Evolutionary conservation across 2,888 invertebrate species (phyloP).

Genomic region (Cosmorhoe ocellata): DNA sequence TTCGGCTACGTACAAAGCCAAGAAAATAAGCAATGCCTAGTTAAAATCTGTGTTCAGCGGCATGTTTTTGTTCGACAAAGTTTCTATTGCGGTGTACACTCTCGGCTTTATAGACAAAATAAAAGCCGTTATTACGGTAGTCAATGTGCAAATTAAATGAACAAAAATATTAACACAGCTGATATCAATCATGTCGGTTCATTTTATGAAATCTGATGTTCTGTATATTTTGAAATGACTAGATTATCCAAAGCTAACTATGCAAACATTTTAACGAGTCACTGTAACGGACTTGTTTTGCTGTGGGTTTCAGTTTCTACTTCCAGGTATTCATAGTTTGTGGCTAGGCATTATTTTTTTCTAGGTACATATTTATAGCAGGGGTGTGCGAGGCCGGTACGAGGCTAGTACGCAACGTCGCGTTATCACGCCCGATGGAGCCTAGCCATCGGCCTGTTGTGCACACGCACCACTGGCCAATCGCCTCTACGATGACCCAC

Average conservation of each 20-base stretch:
- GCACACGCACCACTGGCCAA: constrained; percentile 68
- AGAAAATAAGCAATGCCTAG: constrained; percentile 61
- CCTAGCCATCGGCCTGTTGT: constrained; percentile 39
- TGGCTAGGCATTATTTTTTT: constrained; percentile 1
- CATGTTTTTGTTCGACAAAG: constrained; percentile 38
- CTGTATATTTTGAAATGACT: constrained; percentile 5
- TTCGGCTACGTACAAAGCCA: constrained; percentile 41
- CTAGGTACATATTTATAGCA: constrained; percentile 29
- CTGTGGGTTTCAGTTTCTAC: not conserved
- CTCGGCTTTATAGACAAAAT: constrained; percentile 17
- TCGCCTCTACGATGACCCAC: constrained; percentile 47
- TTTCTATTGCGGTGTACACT: constrained; percentile 10
- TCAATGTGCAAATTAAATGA: constrained; percentile 14
- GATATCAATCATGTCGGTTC: constrained; percentile 20
- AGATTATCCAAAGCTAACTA: not conserved
- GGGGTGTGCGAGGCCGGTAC: constrained; percentile 25
- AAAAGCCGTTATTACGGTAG: constrained; percentile 4
- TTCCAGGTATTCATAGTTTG: not conserved
- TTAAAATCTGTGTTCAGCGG: constrained; percentile 34
- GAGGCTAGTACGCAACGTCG: constrained; percentile 38
- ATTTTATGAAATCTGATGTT: constrained; percentile 10
- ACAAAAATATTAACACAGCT: constrained; percentile 18
- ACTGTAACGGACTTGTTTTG: too few relatives aligned
- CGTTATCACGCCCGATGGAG: constrained; percentile 60
- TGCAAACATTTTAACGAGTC: not conserved